phyloP scores from a whole-genome alignment of 2,888 invertebrate genomes.

The Idaea aversata region DNA sequence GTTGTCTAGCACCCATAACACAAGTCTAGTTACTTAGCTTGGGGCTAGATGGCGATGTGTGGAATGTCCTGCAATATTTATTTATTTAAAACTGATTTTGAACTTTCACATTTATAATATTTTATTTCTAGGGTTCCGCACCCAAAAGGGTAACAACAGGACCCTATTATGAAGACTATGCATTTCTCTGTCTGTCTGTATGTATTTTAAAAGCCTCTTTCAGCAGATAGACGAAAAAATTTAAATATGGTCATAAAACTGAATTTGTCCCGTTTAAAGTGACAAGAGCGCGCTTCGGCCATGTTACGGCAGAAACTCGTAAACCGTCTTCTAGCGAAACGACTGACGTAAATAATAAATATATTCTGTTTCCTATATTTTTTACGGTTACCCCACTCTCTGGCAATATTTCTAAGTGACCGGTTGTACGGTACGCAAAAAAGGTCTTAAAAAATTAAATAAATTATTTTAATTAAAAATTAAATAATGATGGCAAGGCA shows the following conservation, averaged over 20 bases:
- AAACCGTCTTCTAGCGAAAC: conserved; percentile 4
- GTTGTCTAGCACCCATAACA: no score
- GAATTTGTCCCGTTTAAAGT: not conserved
- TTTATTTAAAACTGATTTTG: no score
- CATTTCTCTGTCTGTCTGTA: no score
- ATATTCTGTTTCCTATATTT: conserved; percentile 40
- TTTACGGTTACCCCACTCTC: conserved; percentile 28
- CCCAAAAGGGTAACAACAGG: no score
- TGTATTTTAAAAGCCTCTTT: not conserved
- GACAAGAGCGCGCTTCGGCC: not conserved
- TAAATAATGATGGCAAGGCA: no score
- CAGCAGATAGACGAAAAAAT: not conserved
- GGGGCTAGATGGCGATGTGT: no score
- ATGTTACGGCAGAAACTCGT: not conserved
- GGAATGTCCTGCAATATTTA: no score
- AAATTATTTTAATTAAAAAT: not conserved
- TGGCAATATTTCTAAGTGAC: conserved; percentile 39
- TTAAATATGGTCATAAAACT: not conserved
- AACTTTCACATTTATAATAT: no score
- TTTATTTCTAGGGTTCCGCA: no score
- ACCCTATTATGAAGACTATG: no score
- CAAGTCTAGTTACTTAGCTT: no score
- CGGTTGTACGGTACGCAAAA: conserved; percentile 28
- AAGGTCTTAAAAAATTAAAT: not conserved
- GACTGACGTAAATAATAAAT: conserved; percentile 45